Conservation (phyloP, 2,113 vertebrate species). For the Xiphias gladius region DNA sequence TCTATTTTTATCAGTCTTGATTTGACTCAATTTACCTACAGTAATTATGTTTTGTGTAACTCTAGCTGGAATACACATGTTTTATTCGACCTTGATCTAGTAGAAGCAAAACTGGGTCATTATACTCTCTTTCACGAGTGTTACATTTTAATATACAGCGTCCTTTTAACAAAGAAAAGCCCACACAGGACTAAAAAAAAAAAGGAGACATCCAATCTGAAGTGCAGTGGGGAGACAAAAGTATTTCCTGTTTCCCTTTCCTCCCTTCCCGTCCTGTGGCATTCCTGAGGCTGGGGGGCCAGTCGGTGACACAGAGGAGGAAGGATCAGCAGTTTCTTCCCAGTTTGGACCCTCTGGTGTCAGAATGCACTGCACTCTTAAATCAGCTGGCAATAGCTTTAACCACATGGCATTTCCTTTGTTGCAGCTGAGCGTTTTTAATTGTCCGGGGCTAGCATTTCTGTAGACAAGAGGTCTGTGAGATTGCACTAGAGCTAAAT, state of each 20-base stretch:
- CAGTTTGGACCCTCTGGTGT: conserved; percentile 61
- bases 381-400: conserved; percentile 40
- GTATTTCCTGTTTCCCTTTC: conserved; percentile 78
- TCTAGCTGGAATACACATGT: conserved; percentile 12
- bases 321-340: conserved; percentile 77
- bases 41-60: conserved; percentile 59
- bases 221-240: conserved; percentile 71
- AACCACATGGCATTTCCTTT: conserved; percentile 67
- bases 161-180: conserved; percentile 61
- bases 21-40: conserved; percentile 51
- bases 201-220: conserved; percentile 52
- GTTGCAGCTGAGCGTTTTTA: conserved; percentile 48
- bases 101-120: conserved; percentile 40
- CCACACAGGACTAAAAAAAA: conserved; percentile 48
- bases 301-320: conserved; percentile 63
- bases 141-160: conserved; percentile 46
- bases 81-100: conserved; percentile 55
- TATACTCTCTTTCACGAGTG: conserved; percentile 8
- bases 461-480: conserved; percentile 1
- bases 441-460: conserved; percentile 15
- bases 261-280: conserved; percentile 70
- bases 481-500: neutral
- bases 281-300: conserved; percentile 71
- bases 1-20: conserved; percentile 49
- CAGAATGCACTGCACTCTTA: conserved; percentile 49